These are phyloP conservation scores for Lycocerus yunnanus DNA, from an alignment of 2,888 invertebrate genomes.

Conservation along the genomic window DNA sequence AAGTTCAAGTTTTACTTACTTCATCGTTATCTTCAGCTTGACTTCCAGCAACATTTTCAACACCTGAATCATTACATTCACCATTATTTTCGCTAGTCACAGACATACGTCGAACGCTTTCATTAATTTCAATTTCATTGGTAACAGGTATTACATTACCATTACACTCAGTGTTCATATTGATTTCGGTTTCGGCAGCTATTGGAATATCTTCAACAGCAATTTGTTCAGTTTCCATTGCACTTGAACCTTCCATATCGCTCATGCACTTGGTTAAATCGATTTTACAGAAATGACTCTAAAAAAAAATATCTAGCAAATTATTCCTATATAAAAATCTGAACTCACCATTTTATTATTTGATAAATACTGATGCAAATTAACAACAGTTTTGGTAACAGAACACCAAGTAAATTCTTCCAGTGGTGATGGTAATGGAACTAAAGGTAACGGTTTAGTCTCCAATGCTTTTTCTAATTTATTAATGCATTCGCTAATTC, in stretches of 20 bases:
- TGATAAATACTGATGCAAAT: constrained; percentile 67
- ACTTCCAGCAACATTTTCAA: constrained; percentile 45
- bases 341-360: constrained; percentile 59
- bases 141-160: constrained; percentile 54
- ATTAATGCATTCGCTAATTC: constrained; percentile 60
- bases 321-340: not conserved
- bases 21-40: constrained; percentile 53
- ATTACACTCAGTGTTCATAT: constrained; percentile 12
- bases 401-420: constrained; percentile 66
- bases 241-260: constrained; percentile 25
- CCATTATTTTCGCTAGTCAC: constrained; percentile 49
- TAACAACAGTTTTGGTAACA: constrained; percentile 67
- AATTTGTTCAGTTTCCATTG: constrained; percentile 8
- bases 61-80: constrained; percentile 18
- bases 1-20: constrained; percentile 34
- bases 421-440: constrained; percentile 65
- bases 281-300: constrained; percentile 53
- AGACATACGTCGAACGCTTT: constrained; percentile 47
- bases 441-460: constrained; percentile 59
- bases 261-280: constrained; percentile 53
- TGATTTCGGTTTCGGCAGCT: constrained; percentile 7
- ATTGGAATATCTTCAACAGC: not conserved
- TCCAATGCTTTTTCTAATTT: constrained; percentile 61
- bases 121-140: constrained; percentile 49
- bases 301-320: constrained; percentile 17